These are phyloP conservation scores for Balaeniceps rex DNA, from an alignment of 2,113 vertebrate species.

Conservation along the genomic window DNA sequence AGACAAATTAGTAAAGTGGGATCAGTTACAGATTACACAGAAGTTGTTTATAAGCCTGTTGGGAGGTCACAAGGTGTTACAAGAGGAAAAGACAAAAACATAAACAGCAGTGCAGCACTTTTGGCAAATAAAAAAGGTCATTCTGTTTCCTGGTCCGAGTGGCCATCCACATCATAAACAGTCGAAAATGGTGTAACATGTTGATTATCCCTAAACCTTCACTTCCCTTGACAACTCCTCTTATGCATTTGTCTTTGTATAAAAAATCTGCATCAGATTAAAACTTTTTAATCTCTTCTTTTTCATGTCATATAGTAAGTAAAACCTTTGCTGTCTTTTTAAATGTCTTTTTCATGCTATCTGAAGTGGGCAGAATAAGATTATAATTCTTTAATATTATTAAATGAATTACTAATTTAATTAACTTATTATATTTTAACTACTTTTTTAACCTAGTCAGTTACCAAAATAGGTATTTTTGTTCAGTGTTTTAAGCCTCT, in stretches of 20 bases:
- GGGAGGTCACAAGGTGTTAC: conserved; percentile 56
- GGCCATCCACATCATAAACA: conserved; percentile 22
- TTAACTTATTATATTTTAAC: neutral
- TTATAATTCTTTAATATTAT: neutral
- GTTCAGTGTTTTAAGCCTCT: neutral
- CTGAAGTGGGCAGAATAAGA: neutral
- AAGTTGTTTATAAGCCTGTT: conserved; percentile 58
- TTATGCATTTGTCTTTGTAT: neutral
- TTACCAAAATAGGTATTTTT: neutral
- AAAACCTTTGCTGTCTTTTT: neutral
- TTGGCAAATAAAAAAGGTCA: conserved; percentile 63
- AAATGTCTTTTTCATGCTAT: neutral
- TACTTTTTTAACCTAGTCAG: neutral
- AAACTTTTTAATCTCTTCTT: neutral
- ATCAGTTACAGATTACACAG: conserved; percentile 35
- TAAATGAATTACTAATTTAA: neutral
- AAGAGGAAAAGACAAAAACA: conserved; percentile 66
- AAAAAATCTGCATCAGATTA: neutral
- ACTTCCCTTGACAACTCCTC: conserved; percentile 8
- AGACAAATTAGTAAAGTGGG: conserved; percentile 16
- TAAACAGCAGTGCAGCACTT: conserved; percentile 46
- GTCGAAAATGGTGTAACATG: neutral
- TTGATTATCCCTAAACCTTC: conserved; percentile 19
- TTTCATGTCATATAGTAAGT: neutral
- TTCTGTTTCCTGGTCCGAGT: conserved; percentile 55